A percentile compares a stretch with the other conserved stretches of the same genome.
phyloP scores from a whole-genome alignment of 2,888 invertebrate genomes.

The Oxytorus armatus region DNA sequence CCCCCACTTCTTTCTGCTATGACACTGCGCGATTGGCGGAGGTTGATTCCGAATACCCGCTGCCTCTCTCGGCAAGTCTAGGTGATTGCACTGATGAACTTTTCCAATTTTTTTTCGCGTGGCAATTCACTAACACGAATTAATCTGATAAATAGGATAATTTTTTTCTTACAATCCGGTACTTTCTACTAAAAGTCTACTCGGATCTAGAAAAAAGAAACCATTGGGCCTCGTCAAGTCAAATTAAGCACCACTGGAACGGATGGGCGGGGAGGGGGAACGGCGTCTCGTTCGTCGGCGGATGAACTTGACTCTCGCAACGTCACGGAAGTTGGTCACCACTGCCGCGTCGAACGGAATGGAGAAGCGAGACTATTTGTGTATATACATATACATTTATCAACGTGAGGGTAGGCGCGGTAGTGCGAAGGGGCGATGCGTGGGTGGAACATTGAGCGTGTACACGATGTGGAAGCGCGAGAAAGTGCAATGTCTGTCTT shows the following conservation, averaged over 20 bases:
- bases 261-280: no score
- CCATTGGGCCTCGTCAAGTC: neutral
- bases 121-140: no score
- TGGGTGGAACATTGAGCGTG: constrained; percentile 67
- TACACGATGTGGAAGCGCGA: constrained; percentile 63
- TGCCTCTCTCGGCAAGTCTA: no score
- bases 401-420: constrained; percentile 58
- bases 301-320: constrained; percentile 74
- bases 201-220: neutral
- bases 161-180: no score
- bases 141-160: no score
- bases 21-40: no score
- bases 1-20: no score
- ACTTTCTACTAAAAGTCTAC: neutral
- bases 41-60: no score
- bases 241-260: constrained; percentile 54
- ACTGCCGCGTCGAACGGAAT: constrained; percentile 66
- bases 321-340: constrained; percentile 72
- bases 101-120: no score
- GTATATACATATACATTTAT: constrained; percentile 6
- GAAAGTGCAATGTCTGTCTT: constrained; percentile 77
- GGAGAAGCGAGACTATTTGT: constrained; percentile 40
- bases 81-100: no score
- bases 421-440: constrained; percentile 69
- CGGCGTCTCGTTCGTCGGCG: constrained; percentile 30